phyloP scores from a whole-genome alignment of 2,797 vertebrate species.

The Chaenodraco wilsoni region DNA sequence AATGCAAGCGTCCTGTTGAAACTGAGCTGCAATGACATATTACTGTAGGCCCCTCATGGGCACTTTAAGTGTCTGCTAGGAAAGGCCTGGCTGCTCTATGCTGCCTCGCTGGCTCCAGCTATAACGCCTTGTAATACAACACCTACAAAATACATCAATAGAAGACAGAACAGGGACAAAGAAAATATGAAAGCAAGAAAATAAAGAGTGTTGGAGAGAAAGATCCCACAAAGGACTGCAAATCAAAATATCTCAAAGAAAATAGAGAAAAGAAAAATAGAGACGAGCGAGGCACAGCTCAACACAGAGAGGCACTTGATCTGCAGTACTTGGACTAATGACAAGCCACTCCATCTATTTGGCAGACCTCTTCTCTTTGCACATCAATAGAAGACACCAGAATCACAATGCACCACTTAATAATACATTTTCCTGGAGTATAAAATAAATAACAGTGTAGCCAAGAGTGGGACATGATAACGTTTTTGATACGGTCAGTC shows the following conservation, averaged over 20 bases:
- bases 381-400: constrained; percentile 26
- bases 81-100: constrained; percentile 43
- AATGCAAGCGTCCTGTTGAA: constrained; percentile 70
- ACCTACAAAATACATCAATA: constrained; percentile 42
- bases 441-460: constrained; percentile 27
- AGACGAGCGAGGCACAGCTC: constrained; percentile 34
- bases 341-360: constrained; percentile 45
- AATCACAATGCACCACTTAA: constrained; percentile 26
- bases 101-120: constrained; percentile 33
- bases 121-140: constrained; percentile 41
- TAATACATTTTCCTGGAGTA: constrained; percentile 23
- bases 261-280: constrained; percentile 23
- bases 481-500: constrained; percentile 20
- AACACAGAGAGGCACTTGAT: constrained; percentile 53
- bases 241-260: constrained; percentile 26
- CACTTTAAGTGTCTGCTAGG: constrained; percentile 60
- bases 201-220: constrained; percentile 25
- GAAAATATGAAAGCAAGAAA: constrained; percentile 20
- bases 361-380: constrained; percentile 36
- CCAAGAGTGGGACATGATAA: constrained; percentile 21
- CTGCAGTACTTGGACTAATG: constrained; percentile 55
- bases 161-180: constrained; percentile 11
- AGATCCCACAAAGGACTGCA: constrained; percentile 26
- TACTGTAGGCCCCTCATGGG: constrained; percentile 65
- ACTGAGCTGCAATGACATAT: constrained; percentile 69